phyloP scores from a whole-genome alignment of 2,888 invertebrate genomes.

The Kuschelorhynchus macadamiae region DNA sequence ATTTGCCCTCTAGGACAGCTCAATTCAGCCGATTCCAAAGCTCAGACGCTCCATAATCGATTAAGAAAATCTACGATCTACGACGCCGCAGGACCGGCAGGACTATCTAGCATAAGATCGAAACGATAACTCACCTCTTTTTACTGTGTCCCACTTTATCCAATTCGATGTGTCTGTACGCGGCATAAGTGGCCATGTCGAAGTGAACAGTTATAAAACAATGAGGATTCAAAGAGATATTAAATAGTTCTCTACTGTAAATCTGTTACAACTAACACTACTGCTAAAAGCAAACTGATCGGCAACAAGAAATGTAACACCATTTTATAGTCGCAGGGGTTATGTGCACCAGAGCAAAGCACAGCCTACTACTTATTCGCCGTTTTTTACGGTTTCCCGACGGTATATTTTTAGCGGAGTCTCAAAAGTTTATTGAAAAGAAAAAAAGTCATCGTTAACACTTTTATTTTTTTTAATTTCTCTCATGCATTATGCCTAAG shows the following conservation, averaged over 20 bases:
- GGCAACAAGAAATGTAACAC: constrained; percentile 46
- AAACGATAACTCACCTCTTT: constrained; percentile 79
- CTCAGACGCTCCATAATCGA: too few relatives aligned
- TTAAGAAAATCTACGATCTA: too few relatives aligned
- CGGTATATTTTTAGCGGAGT: constrained; percentile 34
- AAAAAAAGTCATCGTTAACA: neutral
- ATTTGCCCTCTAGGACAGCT: too few relatives aligned
- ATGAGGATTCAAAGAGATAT: constrained; percentile 14
- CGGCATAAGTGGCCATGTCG: constrained; percentile 90
- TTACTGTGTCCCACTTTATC: constrained; percentile 95
- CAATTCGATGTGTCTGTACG: constrained; percentile 93
- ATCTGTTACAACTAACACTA: constrained; percentile 38
- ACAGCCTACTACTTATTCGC: constrained; percentile 32
- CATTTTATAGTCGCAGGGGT: constrained; percentile 48
- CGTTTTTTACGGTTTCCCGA: constrained; percentile 28
- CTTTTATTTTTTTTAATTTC: too few relatives aligned
- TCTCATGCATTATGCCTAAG: too few relatives aligned
- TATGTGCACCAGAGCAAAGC: constrained; percentile 47
- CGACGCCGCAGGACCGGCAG: constrained; percentile 13
- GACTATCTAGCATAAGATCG: constrained; percentile 16
- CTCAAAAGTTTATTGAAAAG: constrained; percentile 9
- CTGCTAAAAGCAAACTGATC: constrained; percentile 45
- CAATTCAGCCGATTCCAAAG: too few relatives aligned
- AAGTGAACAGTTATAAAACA: constrained; percentile 39
- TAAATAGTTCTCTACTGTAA: constrained; percentile 11